These are phyloP conservation scores for Erannis defoliaria DNA, from an alignment of 2,888 invertebrate species.

Conservation along the genomic window DNA sequence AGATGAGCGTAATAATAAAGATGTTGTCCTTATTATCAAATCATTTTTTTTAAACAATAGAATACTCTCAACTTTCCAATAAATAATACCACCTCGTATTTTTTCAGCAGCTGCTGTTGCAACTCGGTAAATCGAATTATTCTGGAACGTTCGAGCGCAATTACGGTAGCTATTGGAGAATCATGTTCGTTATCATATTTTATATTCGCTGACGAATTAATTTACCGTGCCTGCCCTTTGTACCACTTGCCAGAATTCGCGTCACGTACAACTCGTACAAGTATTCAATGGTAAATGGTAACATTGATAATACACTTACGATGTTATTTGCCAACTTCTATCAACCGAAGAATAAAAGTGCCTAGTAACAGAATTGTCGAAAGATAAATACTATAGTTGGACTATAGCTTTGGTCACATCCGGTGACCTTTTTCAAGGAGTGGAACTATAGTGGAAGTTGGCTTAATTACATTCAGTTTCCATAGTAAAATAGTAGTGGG, in stretches of 20 bases:
- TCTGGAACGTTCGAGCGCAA: slow-evolving; percentile 3
- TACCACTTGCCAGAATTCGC: slow-evolving; percentile 10
- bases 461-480: no score
- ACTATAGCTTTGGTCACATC: no score
- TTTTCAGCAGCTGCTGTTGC: not conserved
- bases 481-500: no score
- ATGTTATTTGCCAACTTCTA: slow-evolving; percentile 1
- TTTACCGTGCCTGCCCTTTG: not conserved
- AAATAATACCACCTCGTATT: not conserved
- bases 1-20: no score
- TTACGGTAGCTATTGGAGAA: not conserved
- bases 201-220: not conserved
- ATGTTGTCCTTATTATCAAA: no score
- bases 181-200: slow-evolving; percentile 10
- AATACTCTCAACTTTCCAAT: no score
- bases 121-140: slow-evolving; percentile 12
- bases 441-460: no score
- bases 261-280: slow-evolving; percentile 19
- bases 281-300: slow-evolving; percentile 15
- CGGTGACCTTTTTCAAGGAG: no score
- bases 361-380: not conserved
- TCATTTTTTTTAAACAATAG: no score
- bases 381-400: no score
- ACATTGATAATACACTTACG: slow-evolving; percentile 17
- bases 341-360: not conserved